Evolutionary conservation across 2,113 vertebrate genomes (phyloP), one percentile per base, ranked within the genome.

Genomic region (Ophiodon elongatus): DNA sequence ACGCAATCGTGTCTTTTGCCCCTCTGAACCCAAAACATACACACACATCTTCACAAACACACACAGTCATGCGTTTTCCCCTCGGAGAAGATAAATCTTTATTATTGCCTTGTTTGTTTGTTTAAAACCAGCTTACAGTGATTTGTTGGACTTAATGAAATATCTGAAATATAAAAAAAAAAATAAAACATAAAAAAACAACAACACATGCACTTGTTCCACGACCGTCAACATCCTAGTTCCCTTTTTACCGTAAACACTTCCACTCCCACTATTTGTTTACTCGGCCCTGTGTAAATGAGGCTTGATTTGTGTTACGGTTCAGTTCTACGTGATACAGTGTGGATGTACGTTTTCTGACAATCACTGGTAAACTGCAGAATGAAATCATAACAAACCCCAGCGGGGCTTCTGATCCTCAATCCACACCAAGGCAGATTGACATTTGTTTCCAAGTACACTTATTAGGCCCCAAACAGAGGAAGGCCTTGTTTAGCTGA

Each of bases 401-500:
- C 73, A 73, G 85, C 31, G 6, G 56, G 64, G 65, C 65, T 70
- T 59, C 70, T 76, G 86, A 62, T 85, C 57, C 37, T 73, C 57
- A 86, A 82, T 76, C 78, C 85, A 33, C 27, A 41, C 41, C 2
- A 17, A 76, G 70, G 54, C 85, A 74, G 69, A 80, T 47, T 54
- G 79, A 87, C 77, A 76, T 82, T 72, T 66, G 82, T 92, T 90
- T 90, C 82, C 73, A 87, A 86, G 73, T 73, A 25, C 43, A 77
- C 81, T 75, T 87, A 63, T 89, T 43, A 68, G 80, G 27, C 64
- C 70, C 82, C 76, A 88, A 91, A 91, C 80, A 91, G 85, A 89
- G 89, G 90, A 89, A 90, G 85, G 39, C 50, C 88, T 82, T 92
- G 89, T 92, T 89, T 89, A 73, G 65, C 66, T 80, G 88, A 91